Evolutionary conservation across 2,888 invertebrate genomes (phyloP), one percentile per base, ranked within the genome.

Genomic region (Harpagoxenus sublaevis): DNA sequence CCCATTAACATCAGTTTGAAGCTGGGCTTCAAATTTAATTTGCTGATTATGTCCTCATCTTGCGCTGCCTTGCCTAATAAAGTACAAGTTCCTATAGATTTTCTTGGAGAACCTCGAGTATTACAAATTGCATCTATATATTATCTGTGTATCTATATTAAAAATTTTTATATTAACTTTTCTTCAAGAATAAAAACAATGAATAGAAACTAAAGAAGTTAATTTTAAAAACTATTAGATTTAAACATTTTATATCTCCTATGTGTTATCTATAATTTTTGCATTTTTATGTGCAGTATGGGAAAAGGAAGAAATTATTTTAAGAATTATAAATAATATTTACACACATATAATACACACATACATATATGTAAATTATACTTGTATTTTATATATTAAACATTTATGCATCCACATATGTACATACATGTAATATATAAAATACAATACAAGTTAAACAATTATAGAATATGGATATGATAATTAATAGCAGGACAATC

Each of bases 1-100:
- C 99, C 99, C 97, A 99, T 99, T 98, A 99, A 98, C 98, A 99
- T 99, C 15, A 99, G 96, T 95, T 99, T 99, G 89, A 98, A 97
- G 82, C 98, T 98, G 0, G 97, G 97, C 94, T 99, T 99, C 45
- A 99, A 95, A 92, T 97, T 97, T 85, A 99, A 94, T 73, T 97
- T 96, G 0, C 97, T 96, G n/a, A 99, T 95, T 68, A 96, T 96
- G 90, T 97, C 97, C 89, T 97, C 97, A 95, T 99, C 98, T 70
- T 97, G 96, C 0, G 98, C 98, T 71, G 97, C 96, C 96, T 98
- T 98, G 23, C 98, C 99, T 98, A 92, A 81, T 98, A 92, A 75
- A 42, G 18, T 42, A 84, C 66, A 84, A 78, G 51, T 84, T 86
- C 88, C 71, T 86, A 86, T 82, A 88, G 83, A 2, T n/a, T 5